Evolutionary conservation across 1,140 invertebrate species (phyloP).

Genomic region (Varroa destructor): DNA sequence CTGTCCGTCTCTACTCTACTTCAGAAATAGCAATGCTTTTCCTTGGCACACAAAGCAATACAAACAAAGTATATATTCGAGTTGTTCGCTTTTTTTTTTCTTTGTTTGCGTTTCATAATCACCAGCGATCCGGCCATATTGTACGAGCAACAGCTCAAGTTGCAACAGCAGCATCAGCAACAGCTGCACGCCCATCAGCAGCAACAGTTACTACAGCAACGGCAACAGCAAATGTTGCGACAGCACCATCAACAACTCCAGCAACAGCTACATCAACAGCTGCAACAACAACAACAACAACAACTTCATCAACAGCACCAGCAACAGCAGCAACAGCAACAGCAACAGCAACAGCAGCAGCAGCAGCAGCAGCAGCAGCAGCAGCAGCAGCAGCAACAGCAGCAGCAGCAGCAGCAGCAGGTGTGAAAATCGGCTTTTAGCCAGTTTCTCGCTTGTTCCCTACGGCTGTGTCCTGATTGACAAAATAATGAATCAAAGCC

Average conservation of each 20-base stretch:
- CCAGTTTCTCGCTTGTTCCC: too few species aligned
- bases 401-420: conserved; percentile 2
- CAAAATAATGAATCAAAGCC: too few species aligned
- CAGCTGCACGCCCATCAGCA: conserved; percentile 26
- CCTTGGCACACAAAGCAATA: too few species aligned
- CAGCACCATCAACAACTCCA: conserved; percentile 24
- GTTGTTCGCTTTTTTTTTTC: too few species aligned
- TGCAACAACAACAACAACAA: conserved; percentile 19
- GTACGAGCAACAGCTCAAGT: conserved; percentile 21
- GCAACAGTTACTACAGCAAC: conserved; percentile 20
- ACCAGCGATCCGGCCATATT: conserved; percentile 5
- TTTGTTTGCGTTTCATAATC: background rate
- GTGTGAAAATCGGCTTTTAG: too few species aligned
- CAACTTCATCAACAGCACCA: background rate
- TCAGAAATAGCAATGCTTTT: too few species aligned
- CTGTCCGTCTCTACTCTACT: too few species aligned
- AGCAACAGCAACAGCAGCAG: conserved; percentile 5
- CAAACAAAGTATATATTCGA: too few species aligned
- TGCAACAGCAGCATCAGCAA: conserved; percentile 25
- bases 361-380: background rate
- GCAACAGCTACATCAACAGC: conserved; percentile 18
- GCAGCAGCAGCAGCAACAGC: background rate
- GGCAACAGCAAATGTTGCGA: conserved; percentile 15
- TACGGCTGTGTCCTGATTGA: too few species aligned
- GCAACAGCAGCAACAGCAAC: conserved; percentile 13